Evolutionary conservation across 2,113 vertebrate species (phyloP), one percentile per base, ranked within the genome.

Genomic region (Thalassoma bifasciatum): DNA sequence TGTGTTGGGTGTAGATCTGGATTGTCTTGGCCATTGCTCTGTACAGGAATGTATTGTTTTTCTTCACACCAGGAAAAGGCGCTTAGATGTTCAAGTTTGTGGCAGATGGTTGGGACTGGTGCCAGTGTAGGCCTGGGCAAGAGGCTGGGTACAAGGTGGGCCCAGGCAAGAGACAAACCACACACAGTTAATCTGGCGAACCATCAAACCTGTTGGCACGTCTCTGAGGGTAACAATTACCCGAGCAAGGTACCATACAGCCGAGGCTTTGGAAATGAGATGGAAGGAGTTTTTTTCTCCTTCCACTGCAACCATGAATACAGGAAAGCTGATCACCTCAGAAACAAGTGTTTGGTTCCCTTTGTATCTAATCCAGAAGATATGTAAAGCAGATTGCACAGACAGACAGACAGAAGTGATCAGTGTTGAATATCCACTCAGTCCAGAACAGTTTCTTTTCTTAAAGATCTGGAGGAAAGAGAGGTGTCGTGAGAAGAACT

Each of bases 171-270:
- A 91, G 85, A 88, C 86, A 83, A 88, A 87, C 79, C 82, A 78
- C 88, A 86, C 76, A 76, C 85, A 81, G 81, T 76, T 89, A 83
- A 87, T 85, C 89, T 91, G 92, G 91, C 92, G 70, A 49, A 0
- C 49, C 52, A 82, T 92, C 85, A 77, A 79, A 82, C 76, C 69
- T 72, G 66, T 83, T 86, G 81, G 88, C 81, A 75, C 81, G 74
- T 82, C 77, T 86, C 84, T 11, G 66, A 90, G 79, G 82, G 81
- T 77, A 81, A 88, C 88, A 89, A 90, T 91, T 89, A 91, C 79
- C 8, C 70, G 70, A 76, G 84, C 72, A 81, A 83, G 81, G 84
- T 87, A 74, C 72, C 65, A 69, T 42, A 36, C 66, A 84, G 79
- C 68, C 49, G 4, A 59, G 21, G 59, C 81, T 84, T 86, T 86